Conservation (phyloP, 2,797 vertebrate species). For the Eulemur coronatus region DNA sequence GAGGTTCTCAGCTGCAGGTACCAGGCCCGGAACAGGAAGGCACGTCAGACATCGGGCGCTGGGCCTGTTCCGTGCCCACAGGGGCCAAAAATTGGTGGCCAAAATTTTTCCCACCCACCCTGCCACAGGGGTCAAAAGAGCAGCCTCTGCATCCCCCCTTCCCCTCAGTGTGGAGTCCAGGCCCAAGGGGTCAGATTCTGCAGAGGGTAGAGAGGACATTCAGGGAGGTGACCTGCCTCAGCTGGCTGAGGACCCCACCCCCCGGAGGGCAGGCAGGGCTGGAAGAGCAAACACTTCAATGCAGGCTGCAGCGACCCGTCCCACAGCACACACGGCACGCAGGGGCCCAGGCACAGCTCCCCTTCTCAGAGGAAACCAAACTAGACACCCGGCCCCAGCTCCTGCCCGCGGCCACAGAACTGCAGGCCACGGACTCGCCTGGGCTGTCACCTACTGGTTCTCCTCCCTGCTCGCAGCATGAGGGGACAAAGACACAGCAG, state of each 20-base stretch:
- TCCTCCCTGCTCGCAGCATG: constrained; percentile 86
- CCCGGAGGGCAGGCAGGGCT: neutral
- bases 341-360: neutral
- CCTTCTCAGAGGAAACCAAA: constrained; percentile 43
- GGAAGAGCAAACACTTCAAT: constrained; percentile 61
- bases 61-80: neutral
- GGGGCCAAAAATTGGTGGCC: neutral
- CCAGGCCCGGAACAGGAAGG: constrained; percentile 33
- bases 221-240: neutral
- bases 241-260: neutral
- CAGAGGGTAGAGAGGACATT: constrained; percentile 13
- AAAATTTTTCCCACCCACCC: constrained; percentile 21
- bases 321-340: constrained; percentile 7
- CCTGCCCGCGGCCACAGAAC: neutral
- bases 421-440: neutral
- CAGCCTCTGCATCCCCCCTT: constrained; percentile 47
- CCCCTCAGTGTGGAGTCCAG: constrained; percentile 18
- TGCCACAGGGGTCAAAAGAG: neutral
- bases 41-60: neutral
- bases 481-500: constrained; percentile 65
- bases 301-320: constrained; percentile 5
- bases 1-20: neutral
- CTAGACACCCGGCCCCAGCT: neutral
- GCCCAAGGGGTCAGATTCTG: constrained; percentile 45
- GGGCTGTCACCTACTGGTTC: constrained; percentile 83